Evolutionary conservation across 2,888 invertebrate species (phyloP), one percentile per base, ranked within the genome.

Genomic region (Ctena decussata): DNA sequence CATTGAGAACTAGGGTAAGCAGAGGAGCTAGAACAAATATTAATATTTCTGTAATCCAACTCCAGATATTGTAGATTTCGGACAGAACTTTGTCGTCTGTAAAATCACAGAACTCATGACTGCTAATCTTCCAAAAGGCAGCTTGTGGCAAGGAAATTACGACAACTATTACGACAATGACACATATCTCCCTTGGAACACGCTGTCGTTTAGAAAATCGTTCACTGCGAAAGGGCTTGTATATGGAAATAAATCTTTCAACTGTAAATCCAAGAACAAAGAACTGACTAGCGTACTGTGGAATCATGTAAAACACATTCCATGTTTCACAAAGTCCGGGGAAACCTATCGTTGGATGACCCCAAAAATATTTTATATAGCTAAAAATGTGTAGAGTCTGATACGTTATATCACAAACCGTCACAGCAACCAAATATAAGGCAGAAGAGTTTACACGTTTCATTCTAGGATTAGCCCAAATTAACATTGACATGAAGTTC

Each of bases 211-310:
- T 92, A 57, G 94, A 94, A 86, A 93, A 94, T 32, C 92, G 83
- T 76, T 94, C 93, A 82, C 93, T 92, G 74, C 92, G 89, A 80
- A 95, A 95, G 3, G 94, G 94, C 57, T 90, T 90, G 60, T 90
- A 93, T 15, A 94, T 92, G 2, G 95, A 94, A 37, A 95, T 92
- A 70, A 94, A 95, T 12, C 95, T 84, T 78, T 95, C 95, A 2
- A 94, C 89, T 0, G 95, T 95, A 82, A 95, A 95, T 37, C 94
- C 95, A 37, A 95, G 91, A 0, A 95, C 95, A 0, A 95, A 91
- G 15, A 95, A 80, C 11, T 95, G 93, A 24, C 94, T 94, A 32
- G 94, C 87, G 86, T 95, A 95, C 82, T 95, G 94, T 15, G 93
- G 91, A 70, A 92, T 91, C 86, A 94, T 89, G 74, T 91, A 93